Evolutionary conservation across 2,797 vertebrate genomes (phyloP).

Genomic region (Tapera naevia): DNA sequence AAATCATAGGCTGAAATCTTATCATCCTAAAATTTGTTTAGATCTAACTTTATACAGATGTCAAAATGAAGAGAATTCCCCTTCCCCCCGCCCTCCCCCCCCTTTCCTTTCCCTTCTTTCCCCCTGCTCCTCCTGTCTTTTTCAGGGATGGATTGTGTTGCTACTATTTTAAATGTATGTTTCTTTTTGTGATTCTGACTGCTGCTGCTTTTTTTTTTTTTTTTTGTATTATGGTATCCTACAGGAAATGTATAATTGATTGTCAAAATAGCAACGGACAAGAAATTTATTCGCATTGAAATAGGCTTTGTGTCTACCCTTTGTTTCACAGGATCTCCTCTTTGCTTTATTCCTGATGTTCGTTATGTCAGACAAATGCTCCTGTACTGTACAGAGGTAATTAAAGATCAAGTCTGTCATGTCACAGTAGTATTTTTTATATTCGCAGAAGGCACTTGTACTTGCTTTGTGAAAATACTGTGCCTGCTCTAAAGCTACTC

Average conservation of each 20-base stretch:
- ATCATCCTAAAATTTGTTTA: not conserved
- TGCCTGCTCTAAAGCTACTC: not conserved
- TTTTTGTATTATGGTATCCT: not conserved
- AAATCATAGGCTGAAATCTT: not conserved
- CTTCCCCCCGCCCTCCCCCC: no score
- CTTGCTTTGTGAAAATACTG: not conserved
- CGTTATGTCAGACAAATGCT: not conserved
- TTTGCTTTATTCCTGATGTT: not conserved
- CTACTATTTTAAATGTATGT: not conserved
- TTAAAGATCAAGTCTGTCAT: slow-evolving; percentile 4
- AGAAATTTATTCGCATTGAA: not conserved
- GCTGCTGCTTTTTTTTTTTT: not conserved
- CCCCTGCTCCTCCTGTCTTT: not conserved
- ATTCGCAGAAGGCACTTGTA: not conserved
- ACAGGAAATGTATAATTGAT: not conserved
- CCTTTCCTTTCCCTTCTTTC: not conserved
- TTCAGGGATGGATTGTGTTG: not conserved
- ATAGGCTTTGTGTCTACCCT: not conserved
- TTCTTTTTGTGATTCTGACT: not conserved
- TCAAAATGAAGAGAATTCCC: not conserved
- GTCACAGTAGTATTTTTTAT: not conserved
- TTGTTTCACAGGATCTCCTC: not conserved
- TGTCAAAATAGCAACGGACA: not conserved
- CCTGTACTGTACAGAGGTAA: not conserved
- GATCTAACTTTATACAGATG: not conserved